Evolutionary conservation across 2,113 vertebrate species (phyloP).

Genomic region (Pelmatolapia mariae): DNA sequence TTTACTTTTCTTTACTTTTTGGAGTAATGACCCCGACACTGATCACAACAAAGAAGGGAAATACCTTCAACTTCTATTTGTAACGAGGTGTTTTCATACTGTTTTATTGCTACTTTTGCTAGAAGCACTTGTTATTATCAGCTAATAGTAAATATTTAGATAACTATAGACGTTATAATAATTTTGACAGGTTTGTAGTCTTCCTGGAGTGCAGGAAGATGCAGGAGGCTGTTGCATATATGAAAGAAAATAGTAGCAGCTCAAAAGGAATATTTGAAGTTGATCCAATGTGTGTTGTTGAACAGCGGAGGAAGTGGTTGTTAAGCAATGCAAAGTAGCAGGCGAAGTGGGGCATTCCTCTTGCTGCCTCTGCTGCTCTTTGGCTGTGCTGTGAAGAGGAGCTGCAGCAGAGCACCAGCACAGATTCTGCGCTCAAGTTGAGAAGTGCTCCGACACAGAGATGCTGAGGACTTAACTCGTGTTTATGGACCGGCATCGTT

Average conservation of each 20-base stretch:
- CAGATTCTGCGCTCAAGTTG: slow-evolving; percentile 8
- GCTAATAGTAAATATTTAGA: background rate
- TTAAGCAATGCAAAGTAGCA: background rate
- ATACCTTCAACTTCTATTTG: background rate
- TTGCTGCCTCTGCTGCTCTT: slow-evolving; percentile 6
- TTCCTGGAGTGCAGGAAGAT: background rate
- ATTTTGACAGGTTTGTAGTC: background rate
- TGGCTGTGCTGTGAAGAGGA: background rate
- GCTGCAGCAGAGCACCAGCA: slow-evolving; percentile 24
- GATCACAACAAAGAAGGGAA: background rate
- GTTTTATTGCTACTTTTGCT: background rate
- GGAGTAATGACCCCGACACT: background rate
- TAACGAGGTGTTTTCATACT: background rate
- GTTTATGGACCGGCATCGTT: background rate
- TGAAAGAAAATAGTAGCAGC: background rate
- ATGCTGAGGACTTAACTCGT: slow-evolving; percentile 29
- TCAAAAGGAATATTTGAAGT: background rate
- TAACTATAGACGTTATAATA: background rate
- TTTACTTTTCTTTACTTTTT: background rate
- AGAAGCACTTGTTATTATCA: background rate
- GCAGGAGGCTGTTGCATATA: background rate
- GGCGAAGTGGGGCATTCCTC: background rate
- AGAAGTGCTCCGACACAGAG: background rate
- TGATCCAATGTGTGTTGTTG: background rate
- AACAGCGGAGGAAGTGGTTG: background rate